Evolutionary conservation across 2,888 invertebrate genomes (phyloP).

Genomic region (Hydrotaea cyrtoneurina): DNA sequence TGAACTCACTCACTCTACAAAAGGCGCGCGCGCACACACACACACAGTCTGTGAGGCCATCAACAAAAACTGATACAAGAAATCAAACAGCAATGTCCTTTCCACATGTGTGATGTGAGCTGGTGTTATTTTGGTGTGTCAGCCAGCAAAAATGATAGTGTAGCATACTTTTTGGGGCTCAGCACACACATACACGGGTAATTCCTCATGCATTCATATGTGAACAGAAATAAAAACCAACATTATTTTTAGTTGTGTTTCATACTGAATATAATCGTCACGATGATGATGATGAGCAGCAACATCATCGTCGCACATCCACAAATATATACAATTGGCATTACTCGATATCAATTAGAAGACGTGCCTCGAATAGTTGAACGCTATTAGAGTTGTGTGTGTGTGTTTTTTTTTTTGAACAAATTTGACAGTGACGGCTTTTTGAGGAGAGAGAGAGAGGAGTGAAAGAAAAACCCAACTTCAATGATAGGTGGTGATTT

Average conservation of each 20-base stretch:
- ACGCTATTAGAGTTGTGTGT: background rate
- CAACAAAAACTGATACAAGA: conserved; percentile 51
- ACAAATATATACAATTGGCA: conserved; percentile 42
- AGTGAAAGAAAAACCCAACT: background rate
- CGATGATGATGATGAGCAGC: conserved; percentile 34
- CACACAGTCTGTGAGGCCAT: conserved; percentile 25
- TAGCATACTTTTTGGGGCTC: conserved; percentile 56
- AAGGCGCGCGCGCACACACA: conserved; percentile 18
- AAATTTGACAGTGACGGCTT: background rate
- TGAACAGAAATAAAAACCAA: conserved; percentile 2
- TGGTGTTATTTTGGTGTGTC: conserved; percentile 9
- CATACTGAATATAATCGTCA: background rate
- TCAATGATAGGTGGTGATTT: conserved; percentile 12
- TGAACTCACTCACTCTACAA: conserved; percentile 40
- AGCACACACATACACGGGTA: background rate
- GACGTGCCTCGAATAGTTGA: conserved; percentile 74
- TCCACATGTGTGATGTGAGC: background rate
- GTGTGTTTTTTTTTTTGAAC: background rate
- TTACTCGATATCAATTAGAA: conserved; percentile 77
- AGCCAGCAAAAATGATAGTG: conserved; percentile 51
- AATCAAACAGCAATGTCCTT: conserved; percentile 56
- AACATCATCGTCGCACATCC: conserved; percentile 42
- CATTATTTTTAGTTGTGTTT: conserved; percentile 36
- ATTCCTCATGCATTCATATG: background rate
- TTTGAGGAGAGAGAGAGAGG: background rate